These are phyloP conservation scores for Boloria euphrosyne DNA, from an alignment of 2,888 invertebrate genomes.

Conservation along the genomic window DNA sequence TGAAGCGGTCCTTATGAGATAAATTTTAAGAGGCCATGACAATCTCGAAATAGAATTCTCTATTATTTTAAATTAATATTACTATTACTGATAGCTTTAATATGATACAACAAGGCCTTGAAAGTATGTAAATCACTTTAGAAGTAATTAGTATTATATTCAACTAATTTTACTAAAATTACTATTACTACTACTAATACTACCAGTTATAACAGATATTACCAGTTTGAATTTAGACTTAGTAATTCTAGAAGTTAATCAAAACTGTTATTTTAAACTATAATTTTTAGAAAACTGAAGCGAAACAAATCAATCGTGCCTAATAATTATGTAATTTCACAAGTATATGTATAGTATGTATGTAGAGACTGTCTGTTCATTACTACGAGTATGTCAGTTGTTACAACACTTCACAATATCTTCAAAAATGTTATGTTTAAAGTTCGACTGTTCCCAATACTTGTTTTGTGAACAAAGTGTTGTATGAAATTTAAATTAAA, in stretches of 20 bases:
- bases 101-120: slow-evolving; percentile 14
- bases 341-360: slow-evolving; percentile 13
- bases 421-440: background rate
- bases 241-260: background rate
- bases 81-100: slow-evolving; percentile 15
- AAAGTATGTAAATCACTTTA: slow-evolving; percentile 4
- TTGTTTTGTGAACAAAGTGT: background rate
- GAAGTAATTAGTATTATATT: background rate
- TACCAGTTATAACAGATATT: too few relatives aligned
- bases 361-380: background rate
- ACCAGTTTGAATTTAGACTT: too few relatives aligned
- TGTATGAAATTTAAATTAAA: slow-evolving; percentile 8
- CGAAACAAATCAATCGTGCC: slow-evolving; percentile 46
- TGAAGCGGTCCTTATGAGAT: slow-evolving; percentile 17
- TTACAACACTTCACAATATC: background rate
- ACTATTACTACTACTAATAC: too few relatives aligned
- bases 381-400: background rate
- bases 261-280: background rate
- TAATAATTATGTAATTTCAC: slow-evolving; percentile 36
- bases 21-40: slow-evolving; percentile 10
- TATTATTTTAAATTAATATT: slow-evolving; percentile 12
- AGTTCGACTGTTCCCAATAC: background rate
- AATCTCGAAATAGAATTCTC: slow-evolving; percentile 3
- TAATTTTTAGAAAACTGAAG: slow-evolving; percentile 19
- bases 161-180: too few relatives aligned